phyloP scores from a whole-genome alignment of 2,888 invertebrate genomes.

The Agriopis leucophaearia region DNA sequence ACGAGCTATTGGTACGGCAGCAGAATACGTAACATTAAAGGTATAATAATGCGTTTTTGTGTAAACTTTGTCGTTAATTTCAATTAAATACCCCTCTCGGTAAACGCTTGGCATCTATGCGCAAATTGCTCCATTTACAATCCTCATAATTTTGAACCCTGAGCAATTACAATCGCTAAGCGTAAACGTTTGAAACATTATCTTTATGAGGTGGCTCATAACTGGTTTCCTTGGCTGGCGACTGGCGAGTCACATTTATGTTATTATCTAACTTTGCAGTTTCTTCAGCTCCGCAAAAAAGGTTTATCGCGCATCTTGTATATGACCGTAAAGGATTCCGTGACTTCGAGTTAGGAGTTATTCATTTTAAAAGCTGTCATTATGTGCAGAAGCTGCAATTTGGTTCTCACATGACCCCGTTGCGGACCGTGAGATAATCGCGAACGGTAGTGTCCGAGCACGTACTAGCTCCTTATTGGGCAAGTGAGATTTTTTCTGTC shows the following conservation, averaged over 20 bases:
- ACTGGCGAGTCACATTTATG: constrained; percentile 56
- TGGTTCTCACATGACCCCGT: constrained; percentile 79
- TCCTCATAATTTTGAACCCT: constrained; percentile 60
- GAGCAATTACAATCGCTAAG: constrained; percentile 59
- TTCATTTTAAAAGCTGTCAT: constrained; percentile 68
- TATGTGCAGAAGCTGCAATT: constrained; percentile 71
- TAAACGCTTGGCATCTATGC: constrained; percentile 53
- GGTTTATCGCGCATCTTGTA: constrained; percentile 64
- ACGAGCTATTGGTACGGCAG: constrained; percentile 57
- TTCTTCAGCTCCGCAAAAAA: constrained; percentile 57
- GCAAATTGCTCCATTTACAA: constrained; percentile 62
- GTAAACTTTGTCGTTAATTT: constrained; percentile 58
- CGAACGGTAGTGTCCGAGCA: constrained; percentile 78
- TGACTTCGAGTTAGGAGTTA: constrained; percentile 63
- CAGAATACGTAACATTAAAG: constrained; percentile 54
- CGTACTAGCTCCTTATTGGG: constrained; percentile 81
- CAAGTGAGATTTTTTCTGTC: constrained; percentile 70
- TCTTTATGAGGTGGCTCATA: constrained; percentile 54
- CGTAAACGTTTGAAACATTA: constrained; percentile 56
- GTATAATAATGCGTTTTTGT: constrained; percentile 52
- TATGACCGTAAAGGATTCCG: constrained; percentile 68
- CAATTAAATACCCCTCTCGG: constrained; percentile 65
- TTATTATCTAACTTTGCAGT: constrained; percentile 60
- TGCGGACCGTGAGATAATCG: constrained; percentile 83
- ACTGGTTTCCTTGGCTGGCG: constrained; percentile 54